These are phyloP conservation scores for Potorous gilbertii DNA, from an alignment of 2,797 vertebrate species.

Conservation along the genomic window DNA sequence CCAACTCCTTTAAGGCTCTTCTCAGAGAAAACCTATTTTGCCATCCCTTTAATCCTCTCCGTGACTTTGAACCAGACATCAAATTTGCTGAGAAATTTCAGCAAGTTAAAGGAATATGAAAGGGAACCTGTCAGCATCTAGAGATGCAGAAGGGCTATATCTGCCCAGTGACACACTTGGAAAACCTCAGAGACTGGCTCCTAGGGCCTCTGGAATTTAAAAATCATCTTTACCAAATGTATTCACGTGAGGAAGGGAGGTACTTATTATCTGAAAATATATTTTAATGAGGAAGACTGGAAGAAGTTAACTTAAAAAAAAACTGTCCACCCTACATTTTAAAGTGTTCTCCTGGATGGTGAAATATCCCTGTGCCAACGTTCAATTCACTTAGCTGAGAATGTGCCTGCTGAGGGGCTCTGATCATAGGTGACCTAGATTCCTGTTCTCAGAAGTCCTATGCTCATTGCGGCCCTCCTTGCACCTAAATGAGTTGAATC, in stretches of 20 bases:
- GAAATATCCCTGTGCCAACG: slow-evolving; percentile 59
- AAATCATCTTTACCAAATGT: slow-evolving; percentile 67
- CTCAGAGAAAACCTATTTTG: slow-evolving; percentile 40
- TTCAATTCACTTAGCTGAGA: slow-evolving; percentile 66
- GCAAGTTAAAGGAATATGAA: slow-evolving; percentile 60
- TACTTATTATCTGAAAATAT: slow-evolving; percentile 57
- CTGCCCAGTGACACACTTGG: slow-evolving; percentile 69
- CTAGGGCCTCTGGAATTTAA: slow-evolving; percentile 61
- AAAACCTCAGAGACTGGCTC: slow-evolving; percentile 68
- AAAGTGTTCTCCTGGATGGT: slow-evolving; percentile 40
- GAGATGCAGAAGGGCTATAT: slow-evolving; percentile 65
- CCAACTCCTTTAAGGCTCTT: slow-evolving; percentile 1
- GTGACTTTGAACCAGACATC: slow-evolving; percentile 62
- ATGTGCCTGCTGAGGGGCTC: slow-evolving; percentile 66
- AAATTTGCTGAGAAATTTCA: slow-evolving; percentile 59
- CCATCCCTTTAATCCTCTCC: slow-evolving; percentile 4
- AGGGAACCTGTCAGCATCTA: slow-evolving; percentile 63
- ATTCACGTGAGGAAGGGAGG: slow-evolving; percentile 48
- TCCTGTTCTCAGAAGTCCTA: slow-evolving; percentile 67
- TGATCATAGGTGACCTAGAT: slow-evolving; percentile 79
- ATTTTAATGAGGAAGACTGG: slow-evolving; percentile 58
- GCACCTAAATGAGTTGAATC: slow-evolving; percentile 67
- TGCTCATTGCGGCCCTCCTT: slow-evolving; percentile 68
- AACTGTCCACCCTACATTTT: slow-evolving; percentile 7
- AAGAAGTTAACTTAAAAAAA: background rate